Base-by-base conservation (phyloP, 2,113 vertebrate genomes). In the Nothoprocta perdicaria region DNA sequence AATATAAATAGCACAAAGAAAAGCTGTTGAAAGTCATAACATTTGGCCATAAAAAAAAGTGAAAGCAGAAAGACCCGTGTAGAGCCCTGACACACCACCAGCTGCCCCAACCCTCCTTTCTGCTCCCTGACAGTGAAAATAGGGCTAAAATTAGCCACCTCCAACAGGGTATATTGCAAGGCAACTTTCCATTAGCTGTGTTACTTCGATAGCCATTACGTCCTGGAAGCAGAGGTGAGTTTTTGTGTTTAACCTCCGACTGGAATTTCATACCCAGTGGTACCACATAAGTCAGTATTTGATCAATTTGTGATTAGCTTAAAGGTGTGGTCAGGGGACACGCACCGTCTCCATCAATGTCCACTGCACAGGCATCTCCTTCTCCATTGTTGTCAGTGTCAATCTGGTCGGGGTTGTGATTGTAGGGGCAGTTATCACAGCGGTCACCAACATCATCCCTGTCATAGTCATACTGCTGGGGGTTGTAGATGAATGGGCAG, bases 321-420 rank as follows among this genome's bases (percentile, higher is more conserved):
- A 43, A 75, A 78, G 18, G 35, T 86, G 26, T 15, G 6, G 52
- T 41, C 23, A 89, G 72, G 75, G 26, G 48, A 41, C 21, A 84
- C 98, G 94, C 97, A 99, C 99, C 99, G 45, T 99, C 99, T 24
- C 99, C 99, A 41, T 99, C 99, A 27, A 99, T 99, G 96, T 99
- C 99, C 41, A 98, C 96, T 27, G 99, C 98, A 50, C 99, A 99
- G 57, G 99, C 99, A 23, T 99, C 99, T 46, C 99, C 99, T 96
- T 99, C 99, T 75, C 99, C 99, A 0, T 99, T 99, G 95, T 97
- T 98, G 96, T 99, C 99, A 4, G 99, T 99, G 95, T 99, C 99
- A 1, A 97, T 98, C 97, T 99, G 99, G 83, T 99, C 99, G 38
- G 99, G 98, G 96, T 99, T 99, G 93, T 98, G 98, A 96, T 99